A percentile compares a stretch with the other conserved stretches of the same genome.
Evolutionary conservation across 2,888 invertebrate genomes (phyloP).

Genomic region (Tetrapedia diversipes): DNA sequence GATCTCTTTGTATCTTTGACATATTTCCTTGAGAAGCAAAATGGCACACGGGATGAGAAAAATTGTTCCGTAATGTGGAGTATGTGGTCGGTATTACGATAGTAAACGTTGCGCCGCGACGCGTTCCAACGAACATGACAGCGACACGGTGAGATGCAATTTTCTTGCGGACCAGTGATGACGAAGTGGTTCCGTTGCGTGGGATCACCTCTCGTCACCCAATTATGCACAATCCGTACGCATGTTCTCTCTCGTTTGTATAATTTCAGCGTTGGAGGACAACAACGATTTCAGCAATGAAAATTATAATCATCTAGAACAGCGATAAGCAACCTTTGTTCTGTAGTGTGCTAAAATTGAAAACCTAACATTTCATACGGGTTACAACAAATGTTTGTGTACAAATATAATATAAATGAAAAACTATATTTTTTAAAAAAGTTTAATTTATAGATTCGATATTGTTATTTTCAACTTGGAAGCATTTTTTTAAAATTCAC

Average conservation of each 20-base stretch:
- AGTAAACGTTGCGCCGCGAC: conserved; percentile 72
- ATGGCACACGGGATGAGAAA: conserved; percentile 30
- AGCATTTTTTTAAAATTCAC: too few species aligned
- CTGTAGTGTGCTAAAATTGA: too few species aligned
- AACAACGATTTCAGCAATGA: background rate
- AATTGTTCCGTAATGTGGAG: conserved; percentile 46
- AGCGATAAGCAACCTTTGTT: too few species aligned
- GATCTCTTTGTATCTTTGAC: conserved; percentile 21
- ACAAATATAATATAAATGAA: too few species aligned
- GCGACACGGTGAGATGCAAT: conserved; percentile 70
- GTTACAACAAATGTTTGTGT: too few species aligned
- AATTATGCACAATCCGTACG: conserved; percentile 51
- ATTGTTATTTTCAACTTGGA: too few species aligned
- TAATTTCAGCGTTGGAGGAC: background rate
- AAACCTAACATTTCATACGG: too few species aligned
- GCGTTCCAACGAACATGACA: conserved; percentile 72
- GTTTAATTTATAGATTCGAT: too few species aligned
- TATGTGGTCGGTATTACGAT: conserved; percentile 69
- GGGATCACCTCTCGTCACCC: conserved; percentile 56
- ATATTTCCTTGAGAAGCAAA: conserved; percentile 12
- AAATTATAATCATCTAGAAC: background rate
- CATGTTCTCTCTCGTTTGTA: conserved; percentile 21
- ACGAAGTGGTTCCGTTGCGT: conserved; percentile 67
- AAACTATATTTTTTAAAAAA: too few species aligned
- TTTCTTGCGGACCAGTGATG: conserved; percentile 68